Conservation (phyloP, 92 coral and sea anemone genomes). For the Palythoa grandiflora region DNA sequence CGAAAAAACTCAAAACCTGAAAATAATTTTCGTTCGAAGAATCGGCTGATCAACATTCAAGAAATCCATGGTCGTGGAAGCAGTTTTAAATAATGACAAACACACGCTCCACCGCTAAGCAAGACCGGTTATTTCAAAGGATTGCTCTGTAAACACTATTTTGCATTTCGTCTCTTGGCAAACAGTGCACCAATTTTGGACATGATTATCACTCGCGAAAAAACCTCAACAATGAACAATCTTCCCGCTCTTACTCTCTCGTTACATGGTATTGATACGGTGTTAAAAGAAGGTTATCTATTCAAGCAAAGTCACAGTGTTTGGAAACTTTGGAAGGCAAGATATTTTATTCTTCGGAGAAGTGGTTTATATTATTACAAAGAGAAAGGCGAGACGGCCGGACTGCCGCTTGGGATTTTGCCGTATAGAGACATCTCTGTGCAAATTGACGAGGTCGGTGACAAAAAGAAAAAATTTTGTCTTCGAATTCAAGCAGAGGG, state of each 20-base stretch:
- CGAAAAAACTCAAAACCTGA: background rate
- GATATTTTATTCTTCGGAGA: slow-evolving; percentile 89
- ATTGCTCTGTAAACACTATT: slow-evolving; percentile 6
- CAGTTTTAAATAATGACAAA: background rate
- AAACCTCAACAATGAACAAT: slow-evolving; percentile 10
- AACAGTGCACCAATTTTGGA: slow-evolving; percentile 4
- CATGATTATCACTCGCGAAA: slow-evolving; percentile 47
- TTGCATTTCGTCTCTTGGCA: slow-evolving; percentile 19
- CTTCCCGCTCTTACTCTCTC: slow-evolving; percentile 70
- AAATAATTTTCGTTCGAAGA: background rate
- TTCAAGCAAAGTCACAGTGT: slow-evolving; percentile 95
- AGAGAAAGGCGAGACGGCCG: slow-evolving; percentile 81
- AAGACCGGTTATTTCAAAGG: slow-evolving; percentile 34
- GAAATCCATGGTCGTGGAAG: background rate
- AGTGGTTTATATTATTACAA: slow-evolving; percentile 91
- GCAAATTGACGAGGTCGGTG: slow-evolving; percentile 91
- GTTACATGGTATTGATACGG: slow-evolving; percentile 67
- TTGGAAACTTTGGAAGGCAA: slow-evolving; percentile 96
- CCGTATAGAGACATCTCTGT: slow-evolving; percentile 84
- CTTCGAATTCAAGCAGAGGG: slow-evolving; percentile 87
- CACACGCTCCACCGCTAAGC: background rate
- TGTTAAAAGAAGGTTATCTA: slow-evolving; percentile 90
- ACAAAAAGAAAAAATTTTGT: slow-evolving; percentile 82
- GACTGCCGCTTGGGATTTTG: slow-evolving; percentile 83
- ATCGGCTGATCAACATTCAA: background rate